Evolutionary conservation across 2,797 vertebrate species (phyloP).

Genomic region (Octomys mimax): DNA sequence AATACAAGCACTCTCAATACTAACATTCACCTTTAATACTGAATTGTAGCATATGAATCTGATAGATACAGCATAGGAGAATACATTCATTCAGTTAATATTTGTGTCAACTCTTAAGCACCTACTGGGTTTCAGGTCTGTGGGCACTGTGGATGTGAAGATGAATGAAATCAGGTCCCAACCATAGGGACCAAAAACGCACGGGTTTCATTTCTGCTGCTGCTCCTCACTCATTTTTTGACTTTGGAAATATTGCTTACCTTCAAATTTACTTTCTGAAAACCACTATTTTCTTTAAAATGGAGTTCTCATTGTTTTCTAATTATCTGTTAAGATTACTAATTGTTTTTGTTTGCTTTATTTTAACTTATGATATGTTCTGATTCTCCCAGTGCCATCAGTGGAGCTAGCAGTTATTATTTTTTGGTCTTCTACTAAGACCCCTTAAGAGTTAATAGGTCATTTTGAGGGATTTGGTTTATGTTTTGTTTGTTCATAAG

Average conservation of each 20-base stretch:
- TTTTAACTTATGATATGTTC: background rate
- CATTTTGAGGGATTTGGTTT: background rate
- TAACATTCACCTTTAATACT: background rate
- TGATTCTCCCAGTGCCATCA: background rate
- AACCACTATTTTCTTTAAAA: conserved; percentile 32
- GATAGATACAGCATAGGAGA: background rate
- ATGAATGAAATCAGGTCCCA: background rate
- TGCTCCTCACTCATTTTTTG: background rate
- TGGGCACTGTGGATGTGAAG: background rate
- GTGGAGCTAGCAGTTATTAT: background rate
- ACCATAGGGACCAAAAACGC: background rate
- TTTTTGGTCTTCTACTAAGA: background rate
- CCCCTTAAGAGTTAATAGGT: background rate
- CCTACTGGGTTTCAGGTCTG: background rate
- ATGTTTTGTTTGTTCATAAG: background rate
- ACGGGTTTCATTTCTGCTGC: background rate
- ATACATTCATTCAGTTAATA: background rate
- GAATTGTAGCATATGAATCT: background rate
- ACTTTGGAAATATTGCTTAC: background rate
- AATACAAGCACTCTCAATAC: background rate
- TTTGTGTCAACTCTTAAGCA: background rate
- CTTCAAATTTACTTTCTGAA: background rate
- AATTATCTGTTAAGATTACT: background rate
- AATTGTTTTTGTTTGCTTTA: background rate
- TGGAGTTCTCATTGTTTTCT: background rate